phyloP scores from a whole-genome alignment of 2,113 vertebrate species.

The Pangasianodon hypophthalmus region DNA sequence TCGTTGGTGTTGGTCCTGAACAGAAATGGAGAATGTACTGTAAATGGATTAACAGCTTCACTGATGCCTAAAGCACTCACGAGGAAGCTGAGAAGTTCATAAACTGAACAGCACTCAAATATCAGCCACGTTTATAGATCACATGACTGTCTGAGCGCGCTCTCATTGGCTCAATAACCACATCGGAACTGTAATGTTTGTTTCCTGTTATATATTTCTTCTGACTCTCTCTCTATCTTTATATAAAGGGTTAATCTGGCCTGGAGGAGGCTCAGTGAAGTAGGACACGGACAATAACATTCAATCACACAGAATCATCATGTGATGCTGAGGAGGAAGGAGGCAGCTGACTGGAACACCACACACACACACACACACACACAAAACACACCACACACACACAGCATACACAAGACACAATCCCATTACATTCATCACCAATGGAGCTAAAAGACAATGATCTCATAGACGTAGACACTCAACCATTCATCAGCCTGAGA shows the following conservation, averaged over 20 bases:
- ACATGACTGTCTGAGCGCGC: background rate
- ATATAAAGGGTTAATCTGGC: conserved; percentile 58
- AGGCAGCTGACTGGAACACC: conserved; percentile 72
- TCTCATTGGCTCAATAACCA: background rate
- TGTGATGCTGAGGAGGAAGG: conserved; percentile 69
- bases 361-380: conserved; percentile 15
- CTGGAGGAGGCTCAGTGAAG: conserved; percentile 63
- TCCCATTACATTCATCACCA: background rate
- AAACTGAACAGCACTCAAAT: background rate
- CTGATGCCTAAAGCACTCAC: background rate
- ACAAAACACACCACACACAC: conserved; percentile 12
- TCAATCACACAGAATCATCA: conserved; percentile 69
- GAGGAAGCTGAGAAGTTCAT: background rate
- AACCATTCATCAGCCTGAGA: conserved; percentile 6
- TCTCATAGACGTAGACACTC: background rate
- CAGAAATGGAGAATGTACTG: too few species aligned
- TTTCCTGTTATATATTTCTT: background rate
- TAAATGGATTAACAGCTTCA: background rate
- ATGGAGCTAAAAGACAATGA: background rate
- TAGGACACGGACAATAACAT: conserved; percentile 73
- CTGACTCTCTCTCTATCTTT: conserved; percentile 3
- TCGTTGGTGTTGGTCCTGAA: too few species aligned
- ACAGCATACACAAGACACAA: conserved; percentile 7
- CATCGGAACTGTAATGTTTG: background rate
- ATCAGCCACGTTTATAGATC: background rate